phyloP scores from a whole-genome alignment of 2,113 vertebrate genomes.

The Picathartes gymnocephalus region DNA sequence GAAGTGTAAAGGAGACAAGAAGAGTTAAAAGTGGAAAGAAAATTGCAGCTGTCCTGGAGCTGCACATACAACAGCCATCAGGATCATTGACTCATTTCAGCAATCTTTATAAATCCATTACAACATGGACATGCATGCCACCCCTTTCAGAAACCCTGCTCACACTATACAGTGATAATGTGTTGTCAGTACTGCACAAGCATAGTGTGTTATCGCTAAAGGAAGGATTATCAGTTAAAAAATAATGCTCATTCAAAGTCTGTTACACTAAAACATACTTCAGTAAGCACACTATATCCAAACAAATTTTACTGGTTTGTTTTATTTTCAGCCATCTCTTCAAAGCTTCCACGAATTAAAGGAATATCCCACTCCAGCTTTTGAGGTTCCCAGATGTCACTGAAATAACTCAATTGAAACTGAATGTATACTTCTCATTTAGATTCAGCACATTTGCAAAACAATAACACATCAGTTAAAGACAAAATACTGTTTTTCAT shows the following conservation, averaged over 20 bases:
- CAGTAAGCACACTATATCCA: background rate
- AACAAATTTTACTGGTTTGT: background rate
- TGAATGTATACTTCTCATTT: background rate
- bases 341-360: background rate
- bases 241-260: background rate
- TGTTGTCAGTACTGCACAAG: background rate
- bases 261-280: background rate
- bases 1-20: background rate
- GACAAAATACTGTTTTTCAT: background rate
- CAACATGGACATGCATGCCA: background rate
- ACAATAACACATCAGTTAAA: background rate
- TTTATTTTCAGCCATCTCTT: background rate
- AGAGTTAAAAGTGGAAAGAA: background rate
- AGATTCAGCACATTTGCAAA: background rate
- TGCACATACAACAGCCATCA: background rate
- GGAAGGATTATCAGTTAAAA: background rate
- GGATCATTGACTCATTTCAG: background rate
- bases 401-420: background rate
- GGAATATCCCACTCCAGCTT: background rate
- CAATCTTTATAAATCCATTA: background rate
- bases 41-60: background rate
- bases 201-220: background rate
- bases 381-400: background rate
- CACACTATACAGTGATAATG: too few relatives aligned
- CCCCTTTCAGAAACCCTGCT: background rate